Evolutionary conservation across 2,113 vertebrate genomes (phyloP).

Genomic region (Fukomys damarensis): DNA sequence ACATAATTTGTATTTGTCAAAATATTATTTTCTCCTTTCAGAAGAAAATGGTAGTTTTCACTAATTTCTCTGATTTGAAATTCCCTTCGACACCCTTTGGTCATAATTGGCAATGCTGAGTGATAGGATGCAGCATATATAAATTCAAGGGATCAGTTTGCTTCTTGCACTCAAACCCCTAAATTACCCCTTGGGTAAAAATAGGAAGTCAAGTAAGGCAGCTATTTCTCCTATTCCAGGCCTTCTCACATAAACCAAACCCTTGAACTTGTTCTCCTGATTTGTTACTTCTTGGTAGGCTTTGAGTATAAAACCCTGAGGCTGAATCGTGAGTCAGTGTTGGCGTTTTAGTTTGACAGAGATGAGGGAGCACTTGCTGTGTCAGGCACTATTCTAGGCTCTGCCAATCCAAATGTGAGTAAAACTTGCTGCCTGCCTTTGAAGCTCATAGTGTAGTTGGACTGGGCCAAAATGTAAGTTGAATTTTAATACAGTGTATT

Average conservation of each 20-base stretch:
- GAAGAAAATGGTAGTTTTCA: slow-evolving; percentile 47
- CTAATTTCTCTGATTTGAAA: slow-evolving; percentile 26
- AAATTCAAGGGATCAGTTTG: not conserved
- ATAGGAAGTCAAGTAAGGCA: slow-evolving; percentile 34
- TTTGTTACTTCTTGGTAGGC: not conserved
- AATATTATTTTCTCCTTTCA: slow-evolving; percentile 47
- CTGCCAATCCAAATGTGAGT: not conserved
- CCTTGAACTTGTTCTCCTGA: not conserved
- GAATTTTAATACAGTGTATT: not conserved
- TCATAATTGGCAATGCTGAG: not conserved
- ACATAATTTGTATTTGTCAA: not conserved
- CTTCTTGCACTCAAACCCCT: not conserved
- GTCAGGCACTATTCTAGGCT: not conserved
- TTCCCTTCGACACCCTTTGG: not conserved
- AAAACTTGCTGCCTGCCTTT: not conserved
- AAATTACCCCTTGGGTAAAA: slow-evolving; percentile 38
- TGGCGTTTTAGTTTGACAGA: not conserved
- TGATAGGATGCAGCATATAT: not conserved
- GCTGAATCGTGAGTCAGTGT: not conserved
- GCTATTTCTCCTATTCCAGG: not conserved
- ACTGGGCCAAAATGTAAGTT: not conserved
- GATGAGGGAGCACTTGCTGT: not conserved
- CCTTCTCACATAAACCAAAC: not conserved
- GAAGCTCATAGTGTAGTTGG: not conserved
- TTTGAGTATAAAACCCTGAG: not conserved